Conservation (phyloP, 1,140 invertebrate genomes). For the Cydia pomonella region DNA sequence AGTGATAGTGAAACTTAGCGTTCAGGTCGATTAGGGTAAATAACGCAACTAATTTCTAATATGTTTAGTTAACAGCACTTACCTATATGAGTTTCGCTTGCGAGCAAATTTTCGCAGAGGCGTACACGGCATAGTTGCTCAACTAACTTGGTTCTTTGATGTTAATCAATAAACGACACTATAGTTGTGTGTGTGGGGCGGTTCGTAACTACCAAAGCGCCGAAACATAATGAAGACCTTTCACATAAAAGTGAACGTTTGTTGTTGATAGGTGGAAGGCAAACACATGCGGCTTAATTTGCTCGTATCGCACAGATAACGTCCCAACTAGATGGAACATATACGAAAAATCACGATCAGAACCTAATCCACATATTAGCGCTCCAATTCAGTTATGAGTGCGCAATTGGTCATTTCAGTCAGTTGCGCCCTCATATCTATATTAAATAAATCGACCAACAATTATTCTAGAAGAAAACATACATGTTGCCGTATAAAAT, state of each 20-base stretch:
- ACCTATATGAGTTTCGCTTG: conserved; percentile 51
- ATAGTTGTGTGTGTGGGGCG: conserved; percentile 14
- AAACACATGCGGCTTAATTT: conserved; percentile 32
- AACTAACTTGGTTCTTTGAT: conserved; percentile 60
- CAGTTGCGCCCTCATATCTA: background rate
- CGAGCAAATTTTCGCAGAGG: conserved; percentile 59
- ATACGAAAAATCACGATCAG: background rate
- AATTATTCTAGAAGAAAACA: too few species aligned
- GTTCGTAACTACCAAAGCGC: conserved; percentile 25
- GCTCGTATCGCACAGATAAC: conserved; percentile 11
- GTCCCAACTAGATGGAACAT: background rate
- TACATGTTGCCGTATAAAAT: too few species aligned
- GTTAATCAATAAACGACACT: conserved; percentile 56
- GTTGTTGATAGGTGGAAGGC: conserved; percentile 31
- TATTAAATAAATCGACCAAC: too few species aligned
- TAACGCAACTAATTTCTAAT: conserved; percentile 73
- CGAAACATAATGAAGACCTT: conserved; percentile 32
- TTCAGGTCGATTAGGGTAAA: conserved; percentile 67
- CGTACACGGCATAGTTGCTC: conserved; percentile 56
- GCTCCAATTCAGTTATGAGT: background rate
- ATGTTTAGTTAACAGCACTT: conserved; percentile 74
- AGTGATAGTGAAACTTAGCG: conserved; percentile 60
- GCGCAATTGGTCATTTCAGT: background rate
- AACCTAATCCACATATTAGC: background rate
- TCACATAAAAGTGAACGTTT: conserved; percentile 32